phyloP scores from a whole-genome alignment of 2,888 invertebrate genomes.

The Lamellibrachia columna region DNA sequence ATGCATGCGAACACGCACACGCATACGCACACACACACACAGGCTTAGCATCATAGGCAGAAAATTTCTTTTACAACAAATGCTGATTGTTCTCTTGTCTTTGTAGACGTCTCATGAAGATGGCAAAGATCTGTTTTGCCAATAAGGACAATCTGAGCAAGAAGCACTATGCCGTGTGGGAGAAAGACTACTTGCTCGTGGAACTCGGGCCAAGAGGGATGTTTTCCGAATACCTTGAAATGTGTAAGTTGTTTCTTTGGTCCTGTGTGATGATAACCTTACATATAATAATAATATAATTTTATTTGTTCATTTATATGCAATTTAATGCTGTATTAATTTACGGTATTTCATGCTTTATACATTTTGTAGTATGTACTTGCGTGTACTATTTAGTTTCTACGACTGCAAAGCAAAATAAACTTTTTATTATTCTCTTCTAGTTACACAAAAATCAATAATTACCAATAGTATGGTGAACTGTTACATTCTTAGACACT shows the following conservation, averaged over 20 bases:
- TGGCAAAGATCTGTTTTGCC: slow-evolving; percentile 29
- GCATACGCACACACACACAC: no score
- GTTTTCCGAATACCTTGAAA: slow-evolving; percentile 96
- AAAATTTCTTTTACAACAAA: neutral
- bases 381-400: no score
- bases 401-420: no score
- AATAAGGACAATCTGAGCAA: slow-evolving; percentile 47
- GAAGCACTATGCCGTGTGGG: slow-evolving; percentile 75
- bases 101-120: slow-evolving; percentile 32
- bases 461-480: neutral
- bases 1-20: no score
- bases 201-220: slow-evolving; percentile 88
- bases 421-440: neutral
- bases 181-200: slow-evolving; percentile 86
- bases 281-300: no score
- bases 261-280: neutral
- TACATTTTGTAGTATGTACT: neutral
- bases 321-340: no score
- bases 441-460: neutral
- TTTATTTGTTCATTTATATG: no score
- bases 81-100: neutral
- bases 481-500: neutral
- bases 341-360: neutral
- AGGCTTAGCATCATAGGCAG: neutral
- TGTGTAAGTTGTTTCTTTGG: slow-evolving; percentile 77